Base-by-base conservation (phyloP, 2,888 invertebrate species). In the Charanyca ferruginea region DNA sequence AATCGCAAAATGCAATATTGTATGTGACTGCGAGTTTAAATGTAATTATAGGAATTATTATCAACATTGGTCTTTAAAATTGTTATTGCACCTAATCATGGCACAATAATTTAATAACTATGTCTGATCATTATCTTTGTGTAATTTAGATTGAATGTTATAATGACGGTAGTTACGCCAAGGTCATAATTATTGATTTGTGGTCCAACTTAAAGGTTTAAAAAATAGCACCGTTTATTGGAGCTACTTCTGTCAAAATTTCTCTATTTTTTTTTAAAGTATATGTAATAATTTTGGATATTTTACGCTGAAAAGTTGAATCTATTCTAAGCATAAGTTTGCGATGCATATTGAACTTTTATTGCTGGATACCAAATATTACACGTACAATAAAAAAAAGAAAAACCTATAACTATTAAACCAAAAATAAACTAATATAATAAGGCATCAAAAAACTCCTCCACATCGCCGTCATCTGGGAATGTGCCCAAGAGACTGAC, bases 21-120 rank as follows among this genome's bases (percentile, higher is more conserved):
- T 72, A 64, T 47, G 42, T 35, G 57, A 51, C 28, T 25, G 60
- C 18, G 23, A n/a, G 41, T 23, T 66, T 47, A 77, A 72, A 42
- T 55, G 49, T 67, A 67, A 73, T 61, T 64, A 67, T 23, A 53
- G 23, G 16, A 45, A 38, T 77, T 20, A 61, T 51, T 66, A 76
- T 47, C 5, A 58, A 67, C 53, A 67, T 51, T 58, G 53, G 60
- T 64, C 22, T 55, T 38, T 38, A 38, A 67, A 78, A 73, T 79
- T 64, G 54, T 66, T 69, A 78, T 77, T 72, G 61, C 75, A 72
- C 54, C 63, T 69, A 66, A 81, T 73, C 73, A 83, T 67, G 65
- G 42, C 51, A 77, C 47, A 61, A 67, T 63, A 77, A 70, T 71
- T 66, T 65, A 74, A 66, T 70, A 67, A 54, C 45, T 59, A 49